phyloP scores from a whole-genome alignment of 2,888 invertebrate genomes.

The Himalopsyche japonica region DNA sequence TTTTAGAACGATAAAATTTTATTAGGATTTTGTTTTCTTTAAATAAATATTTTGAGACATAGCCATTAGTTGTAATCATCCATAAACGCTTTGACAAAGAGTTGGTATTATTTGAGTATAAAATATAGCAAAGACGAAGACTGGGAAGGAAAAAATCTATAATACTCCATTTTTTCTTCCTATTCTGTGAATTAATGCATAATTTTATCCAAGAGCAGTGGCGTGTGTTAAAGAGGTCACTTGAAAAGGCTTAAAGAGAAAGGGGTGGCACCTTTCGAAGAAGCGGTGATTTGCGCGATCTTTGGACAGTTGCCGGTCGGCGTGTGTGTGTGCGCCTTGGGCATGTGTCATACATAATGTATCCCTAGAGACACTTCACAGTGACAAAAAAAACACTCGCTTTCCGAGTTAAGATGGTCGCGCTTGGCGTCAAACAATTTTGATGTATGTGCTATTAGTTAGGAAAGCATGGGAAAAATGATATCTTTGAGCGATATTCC shows the following conservation, averaged over 20 bases:
- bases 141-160: too few species aligned
- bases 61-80: too few species aligned
- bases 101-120: too few species aligned
- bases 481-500: not conserved
- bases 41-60: too few species aligned
- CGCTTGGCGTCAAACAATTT: not conserved
- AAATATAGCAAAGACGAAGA: too few species aligned
- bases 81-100: too few species aligned
- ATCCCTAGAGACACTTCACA: constrained; percentile 20
- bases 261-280: not conserved
- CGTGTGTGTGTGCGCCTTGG: not conserved
- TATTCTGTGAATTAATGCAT: not conserved
- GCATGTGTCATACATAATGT: constrained; percentile 28
- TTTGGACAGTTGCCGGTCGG: not conserved
- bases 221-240: not conserved
- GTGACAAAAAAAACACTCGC: constrained; percentile 17
- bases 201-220: not conserved
- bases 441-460: not conserved
- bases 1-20: too few species aligned
- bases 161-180: not conserved
- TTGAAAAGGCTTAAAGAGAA: not conserved
- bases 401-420: not conserved
- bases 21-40: too few species aligned
- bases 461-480: not conserved
- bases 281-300: not conserved